A percentile compares a stretch with the other conserved stretches of the same genome.
These are phyloP conservation scores for Tragelaphus scriptus DNA, from an alignment of 2,113 vertebrate species.

Conservation along the genomic window DNA sequence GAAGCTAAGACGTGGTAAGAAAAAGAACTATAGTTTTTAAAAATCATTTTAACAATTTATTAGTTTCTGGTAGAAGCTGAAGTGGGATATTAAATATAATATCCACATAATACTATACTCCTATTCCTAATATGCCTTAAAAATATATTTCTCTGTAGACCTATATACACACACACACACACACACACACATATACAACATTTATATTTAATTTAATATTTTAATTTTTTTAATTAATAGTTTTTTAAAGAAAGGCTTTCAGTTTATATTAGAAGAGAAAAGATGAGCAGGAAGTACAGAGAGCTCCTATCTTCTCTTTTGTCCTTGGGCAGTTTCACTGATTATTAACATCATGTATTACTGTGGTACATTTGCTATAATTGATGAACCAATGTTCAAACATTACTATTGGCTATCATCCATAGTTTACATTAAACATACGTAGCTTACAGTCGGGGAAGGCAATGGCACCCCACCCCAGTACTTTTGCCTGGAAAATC, in stretches of 20 bases:
- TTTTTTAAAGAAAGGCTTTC: background rate
- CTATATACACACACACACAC: background rate
- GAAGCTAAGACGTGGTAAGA: conserved; percentile 54
- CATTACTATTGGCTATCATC: background rate
- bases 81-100: background rate
- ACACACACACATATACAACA: background rate
- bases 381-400: background rate
- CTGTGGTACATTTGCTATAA: background rate
- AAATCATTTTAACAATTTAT: conserved; percentile 6
- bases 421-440: background rate
- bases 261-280: background rate
- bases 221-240: background rate
- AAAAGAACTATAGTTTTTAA: background rate
- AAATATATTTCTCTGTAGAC: background rate
- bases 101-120: background rate
- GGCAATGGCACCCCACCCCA: no score
- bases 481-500: no score
- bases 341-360: background rate
- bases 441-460: background rate
- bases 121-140: background rate
- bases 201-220: background rate
- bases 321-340: background rate
- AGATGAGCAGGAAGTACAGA: background rate
- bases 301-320: background rate
- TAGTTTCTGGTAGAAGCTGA: conserved; percentile 1